Evolutionary conservation across 2,888 invertebrate species (phyloP), one percentile per base, ranked within the genome.

Genomic region (Emmelina monodactyla): DNA sequence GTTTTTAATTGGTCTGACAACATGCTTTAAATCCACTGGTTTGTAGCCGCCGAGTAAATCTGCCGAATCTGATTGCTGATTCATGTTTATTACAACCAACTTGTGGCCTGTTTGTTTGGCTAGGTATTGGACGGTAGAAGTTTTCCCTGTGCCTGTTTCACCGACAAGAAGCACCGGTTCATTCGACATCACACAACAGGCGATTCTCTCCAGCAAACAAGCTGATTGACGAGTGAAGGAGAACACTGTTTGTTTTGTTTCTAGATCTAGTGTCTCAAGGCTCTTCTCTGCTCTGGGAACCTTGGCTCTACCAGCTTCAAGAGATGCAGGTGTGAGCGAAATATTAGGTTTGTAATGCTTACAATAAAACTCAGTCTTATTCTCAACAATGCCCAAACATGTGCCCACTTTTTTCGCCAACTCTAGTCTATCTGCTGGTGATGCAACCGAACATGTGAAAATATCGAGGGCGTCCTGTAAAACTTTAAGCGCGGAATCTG

Each of bases 61-160:
- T 0, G 94, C 89, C 6, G 93, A 93, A 69, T 99, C 99, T 31
- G 96, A 97, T 59, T 99, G 98, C 58, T 99, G 97, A 59, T 97
- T 99, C 93, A 99, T 93, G 61, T 99, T 99, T 14, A 99, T 92
- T 0, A 98, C 97, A 16, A 91, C 83, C 16, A 99, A 79, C 55
- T 89, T 92, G 47, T 92, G 89, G 0, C 92, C 90, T 0, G 92
- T 86, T 44, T 89, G 87, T 40, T 87, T 84, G 0, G 97, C 93
- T 35, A 98, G 76, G 66, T 92, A 94, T 61, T 98, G 98, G 1
- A 99, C 87, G 0, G 92, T 88, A 1, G 95, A 93, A 0, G 99
- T 99, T 80, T 99, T 99, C 0, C 99, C 99, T 0, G 96, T 97
- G 31, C 99, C 99, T 0, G 99, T 99, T 76, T 99, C 99, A 16